A percentile compares a stretch with the other conserved stretches of the same genome.
phyloP scores from a whole-genome alignment of 2,113 vertebrate species.

The Stigmatopora argus region DNA sequence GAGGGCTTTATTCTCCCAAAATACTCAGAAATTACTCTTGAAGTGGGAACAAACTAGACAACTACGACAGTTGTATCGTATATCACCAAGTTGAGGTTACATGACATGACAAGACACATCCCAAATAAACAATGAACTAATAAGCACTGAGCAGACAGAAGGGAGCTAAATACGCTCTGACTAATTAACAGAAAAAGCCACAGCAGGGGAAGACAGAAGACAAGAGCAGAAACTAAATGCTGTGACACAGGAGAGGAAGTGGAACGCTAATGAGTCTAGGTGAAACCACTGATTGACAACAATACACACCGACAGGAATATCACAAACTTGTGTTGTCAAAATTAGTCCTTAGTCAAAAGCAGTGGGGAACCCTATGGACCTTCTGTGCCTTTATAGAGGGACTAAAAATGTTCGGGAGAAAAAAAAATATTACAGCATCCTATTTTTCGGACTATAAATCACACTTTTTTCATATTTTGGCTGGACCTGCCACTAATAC shows the following conservation, averaged over 20 bases:
- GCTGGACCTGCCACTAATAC: too few species aligned
- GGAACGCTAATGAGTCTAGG: neutral
- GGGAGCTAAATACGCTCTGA: neutral
- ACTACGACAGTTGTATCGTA: neutral
- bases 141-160: neutral
- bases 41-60: neutral
- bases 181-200: conserved; percentile 3
- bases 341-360: too few species aligned
- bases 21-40: neutral
- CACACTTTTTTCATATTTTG: too few species aligned
- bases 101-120: neutral
- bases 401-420: too few species aligned
- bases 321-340: neutral
- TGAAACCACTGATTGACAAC: neutral
- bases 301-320: neutral
- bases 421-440: too few species aligned
- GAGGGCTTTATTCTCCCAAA: neutral
- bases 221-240: neutral
- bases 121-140: conserved; percentile 1
- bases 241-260: neutral
- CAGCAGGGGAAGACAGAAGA: conserved; percentile 4
- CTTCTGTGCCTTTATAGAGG: too few species aligned
- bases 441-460: too few species aligned
- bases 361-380: too few species aligned
- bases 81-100: neutral